Evolutionary conservation across 2,113 vertebrate species (phyloP).

Genomic region (Gopherus evgoodei): DNA sequence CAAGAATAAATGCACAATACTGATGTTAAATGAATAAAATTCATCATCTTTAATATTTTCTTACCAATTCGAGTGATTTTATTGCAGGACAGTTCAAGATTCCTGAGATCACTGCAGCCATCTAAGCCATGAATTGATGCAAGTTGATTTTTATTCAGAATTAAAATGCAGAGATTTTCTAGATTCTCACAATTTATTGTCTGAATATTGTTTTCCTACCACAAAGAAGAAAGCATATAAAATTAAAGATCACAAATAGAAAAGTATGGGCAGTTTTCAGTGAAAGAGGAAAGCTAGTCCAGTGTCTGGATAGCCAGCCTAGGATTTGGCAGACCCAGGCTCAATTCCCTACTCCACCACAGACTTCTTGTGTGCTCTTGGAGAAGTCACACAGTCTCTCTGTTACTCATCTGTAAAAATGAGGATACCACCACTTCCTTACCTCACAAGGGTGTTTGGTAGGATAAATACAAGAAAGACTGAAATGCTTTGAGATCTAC

Average conservation of each 20-base stretch:
- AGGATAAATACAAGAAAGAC: neutral
- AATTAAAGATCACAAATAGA: slow-evolving; percentile 3
- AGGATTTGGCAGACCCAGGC: neutral
- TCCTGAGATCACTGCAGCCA: slow-evolving; percentile 84
- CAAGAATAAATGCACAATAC: neutral
- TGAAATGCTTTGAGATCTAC: neutral
- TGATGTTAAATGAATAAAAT: neutral
- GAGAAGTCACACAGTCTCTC: neutral
- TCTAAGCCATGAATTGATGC: slow-evolving; percentile 89
- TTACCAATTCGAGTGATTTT: slow-evolving; percentile 92
- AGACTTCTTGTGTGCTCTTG: neutral
- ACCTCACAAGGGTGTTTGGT: neutral
- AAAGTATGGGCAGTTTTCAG: neutral
- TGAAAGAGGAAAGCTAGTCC: neutral
- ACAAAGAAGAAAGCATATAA: slow-evolving; percentile 38
- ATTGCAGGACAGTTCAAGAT: slow-evolving; percentile 92
- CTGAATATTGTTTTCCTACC: slow-evolving; percentile 91
- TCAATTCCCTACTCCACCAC: neutral
- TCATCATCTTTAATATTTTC: slow-evolving; percentile 35
- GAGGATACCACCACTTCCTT: neutral
- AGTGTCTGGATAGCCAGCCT: neutral
- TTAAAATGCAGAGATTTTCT: slow-evolving; percentile 83
- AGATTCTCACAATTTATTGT: slow-evolving; percentile 87
- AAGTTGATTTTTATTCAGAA: slow-evolving; percentile 87
- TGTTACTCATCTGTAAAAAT: neutral